Percentiles rank a stretch among this genome's conserved stretches.
These are phyloP conservation scores for Andricus grossulariae DNA, from an alignment of 1,140 invertebrate species.

Conservation along the genomic window DNA sequence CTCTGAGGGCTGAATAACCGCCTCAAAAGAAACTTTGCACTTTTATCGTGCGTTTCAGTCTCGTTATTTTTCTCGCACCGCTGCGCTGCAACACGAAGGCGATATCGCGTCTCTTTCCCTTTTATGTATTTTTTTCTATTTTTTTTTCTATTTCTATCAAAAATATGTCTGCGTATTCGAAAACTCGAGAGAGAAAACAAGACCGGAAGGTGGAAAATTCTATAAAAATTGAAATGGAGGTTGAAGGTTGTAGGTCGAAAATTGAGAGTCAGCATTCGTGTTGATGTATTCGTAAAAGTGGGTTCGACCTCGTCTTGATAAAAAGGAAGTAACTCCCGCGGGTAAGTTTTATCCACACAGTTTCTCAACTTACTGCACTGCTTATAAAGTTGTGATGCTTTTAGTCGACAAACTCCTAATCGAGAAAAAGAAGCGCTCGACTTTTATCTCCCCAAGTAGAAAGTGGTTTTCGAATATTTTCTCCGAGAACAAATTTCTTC, in stretches of 20 bases:
- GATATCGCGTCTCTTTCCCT: background rate
- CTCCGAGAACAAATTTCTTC: background rate
- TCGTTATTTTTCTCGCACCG: conserved; percentile 23
- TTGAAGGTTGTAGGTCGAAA: too few relatives aligned
- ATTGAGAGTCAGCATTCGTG: too few relatives aligned
- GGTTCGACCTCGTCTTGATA: background rate
- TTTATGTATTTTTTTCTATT: background rate
- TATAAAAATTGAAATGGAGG: too few relatives aligned
- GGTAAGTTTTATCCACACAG: conserved; percentile 24
- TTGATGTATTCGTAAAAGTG: too few relatives aligned
- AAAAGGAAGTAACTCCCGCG: background rate
- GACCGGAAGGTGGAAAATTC: too few relatives aligned
- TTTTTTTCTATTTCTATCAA: background rate
- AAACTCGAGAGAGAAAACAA: too few relatives aligned
- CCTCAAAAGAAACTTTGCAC: conserved; percentile 22
- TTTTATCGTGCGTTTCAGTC: conserved; percentile 16
- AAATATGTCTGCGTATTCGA: too few relatives aligned
- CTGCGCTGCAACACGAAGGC: background rate
- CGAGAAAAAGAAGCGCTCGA: conserved; percentile 28
- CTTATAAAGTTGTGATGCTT: conserved; percentile 28
- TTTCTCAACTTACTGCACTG: conserved; percentile 24
- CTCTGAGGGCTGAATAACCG: conserved; percentile 23
- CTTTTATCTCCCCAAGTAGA: conserved; percentile 8
- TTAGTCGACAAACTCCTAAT: conserved; percentile 28
- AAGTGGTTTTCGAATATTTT: conserved; percentile 20